phyloP scores from a whole-genome alignment of 2,113 vertebrate genomes.

The Rhynchopsitta pachyrhyncha region DNA sequence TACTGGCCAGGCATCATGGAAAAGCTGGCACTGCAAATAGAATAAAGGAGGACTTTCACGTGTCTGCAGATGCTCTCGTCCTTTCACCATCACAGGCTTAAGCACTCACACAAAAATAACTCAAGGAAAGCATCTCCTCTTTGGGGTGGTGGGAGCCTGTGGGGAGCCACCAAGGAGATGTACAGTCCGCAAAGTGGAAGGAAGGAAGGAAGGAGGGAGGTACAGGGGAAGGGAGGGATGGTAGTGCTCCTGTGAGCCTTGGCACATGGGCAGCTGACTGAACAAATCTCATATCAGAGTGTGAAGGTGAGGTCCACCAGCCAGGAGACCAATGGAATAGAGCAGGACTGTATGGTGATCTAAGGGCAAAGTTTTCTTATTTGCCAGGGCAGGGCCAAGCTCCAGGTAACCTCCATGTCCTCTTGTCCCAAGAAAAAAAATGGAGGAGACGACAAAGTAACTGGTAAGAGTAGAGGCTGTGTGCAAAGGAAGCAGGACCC shows the following conservation, averaged over 20 bases:
- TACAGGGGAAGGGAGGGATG: not conserved
- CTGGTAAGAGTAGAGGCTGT: not conserved
- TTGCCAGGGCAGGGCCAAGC: not conserved
- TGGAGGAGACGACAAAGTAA: not conserved
- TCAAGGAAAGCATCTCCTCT: not conserved
- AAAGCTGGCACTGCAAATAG: conserved; percentile 53
- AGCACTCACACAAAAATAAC: conserved; percentile 7
- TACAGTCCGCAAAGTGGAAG: not conserved
- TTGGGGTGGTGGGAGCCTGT: not conserved
- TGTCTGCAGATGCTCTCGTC: not conserved
- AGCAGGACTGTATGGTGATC: not conserved
- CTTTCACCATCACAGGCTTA: not conserved
- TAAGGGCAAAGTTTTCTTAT: not conserved
- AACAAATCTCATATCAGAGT: not conserved
- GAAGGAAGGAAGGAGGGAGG: not conserved
- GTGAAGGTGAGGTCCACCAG: not conserved
- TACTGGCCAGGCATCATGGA: conserved; percentile 28
- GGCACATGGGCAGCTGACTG: not conserved
- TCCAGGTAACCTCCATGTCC: not conserved
- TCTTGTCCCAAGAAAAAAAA: not conserved
- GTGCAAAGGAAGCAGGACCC: not conserved
- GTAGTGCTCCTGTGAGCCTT: rapidly evolving
- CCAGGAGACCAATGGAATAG: not conserved
- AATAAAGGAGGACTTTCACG: conserved; percentile 50
- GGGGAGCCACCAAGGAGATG: not conserved